Evolutionary conservation across 2,888 invertebrate species (phyloP), one percentile per base, ranked within the genome.

Genomic region (Lepeophtheirus nordmannii): DNA sequence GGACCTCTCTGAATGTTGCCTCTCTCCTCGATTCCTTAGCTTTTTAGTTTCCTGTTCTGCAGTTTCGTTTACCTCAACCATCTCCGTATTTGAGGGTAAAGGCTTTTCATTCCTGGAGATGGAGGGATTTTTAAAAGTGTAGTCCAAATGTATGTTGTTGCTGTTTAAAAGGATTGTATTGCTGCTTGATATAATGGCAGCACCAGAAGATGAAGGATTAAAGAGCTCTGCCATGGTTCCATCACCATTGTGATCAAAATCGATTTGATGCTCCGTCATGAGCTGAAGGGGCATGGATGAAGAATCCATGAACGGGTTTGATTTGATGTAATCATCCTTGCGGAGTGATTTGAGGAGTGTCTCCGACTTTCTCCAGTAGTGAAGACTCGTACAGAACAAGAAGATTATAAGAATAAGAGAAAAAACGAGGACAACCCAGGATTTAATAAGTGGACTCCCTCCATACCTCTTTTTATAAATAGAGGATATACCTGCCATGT

Each of bases 321-420:
- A 3, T n/a, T 14, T 17, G 53, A 46, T 46, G n/a, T 46, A n/a
- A 46, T 46, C 53, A 8, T 46, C 53, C 14, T 5, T 17, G 1
- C 53, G 14, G 14, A n/a, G 53, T 5, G 53, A 46, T 17, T 46
- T 46, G 53, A 46, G 53, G 17, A 46, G 53, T n/a, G 53, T 8
- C 56, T 63, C 20, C 11, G 63, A 22, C 56, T 63, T 63, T 9
- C 38, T 41, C 63, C 63, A 63, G 37, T 53, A 63, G 38, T 63
- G 53, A n/a, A 63, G 12, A 37, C 46, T 63, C 1, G 63, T 53
- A 30, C 46, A 30, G 23, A 22, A 40, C 10, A 63, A 37, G 14
- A 63, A 17, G 53, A 46, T 1, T 1, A 63, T 38, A 5, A 56
- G 46, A 14, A 53, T 14, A 53, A 53, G 11, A 23, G 46, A 63